Conservation (phyloP, 2,888 invertebrate species). For the Synergus laeviventris region DNA sequence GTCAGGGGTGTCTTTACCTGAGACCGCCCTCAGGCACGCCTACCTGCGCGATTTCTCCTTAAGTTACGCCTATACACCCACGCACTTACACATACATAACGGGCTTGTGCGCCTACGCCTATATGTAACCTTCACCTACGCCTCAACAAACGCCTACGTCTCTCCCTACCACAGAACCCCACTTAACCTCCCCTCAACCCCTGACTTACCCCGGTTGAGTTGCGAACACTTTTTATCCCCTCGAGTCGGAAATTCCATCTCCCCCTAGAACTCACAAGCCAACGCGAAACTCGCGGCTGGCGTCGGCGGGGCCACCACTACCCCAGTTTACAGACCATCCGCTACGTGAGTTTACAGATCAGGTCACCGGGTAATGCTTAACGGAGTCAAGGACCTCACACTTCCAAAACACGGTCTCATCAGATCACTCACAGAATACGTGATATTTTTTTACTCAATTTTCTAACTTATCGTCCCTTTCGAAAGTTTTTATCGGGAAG, state of each 20-base stretch:
- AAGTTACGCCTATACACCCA: constrained; percentile 72
- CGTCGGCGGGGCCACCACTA: constrained; percentile 66
- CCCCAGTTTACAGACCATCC: constrained; percentile 69
- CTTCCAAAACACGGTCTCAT: not conserved
- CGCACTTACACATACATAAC: constrained; percentile 50
- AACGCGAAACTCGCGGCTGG: constrained; percentile 40
- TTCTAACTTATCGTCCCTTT: too few relatives aligned
- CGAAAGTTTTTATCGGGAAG: too few relatives aligned
- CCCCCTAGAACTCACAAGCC: constrained; percentile 43
- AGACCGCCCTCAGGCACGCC: constrained; percentile 75
- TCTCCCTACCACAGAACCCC: constrained; percentile 24
- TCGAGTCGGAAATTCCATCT: constrained; percentile 42
- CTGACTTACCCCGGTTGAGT: constrained; percentile 45
- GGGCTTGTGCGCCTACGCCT: constrained; percentile 62
- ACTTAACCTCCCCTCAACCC: constrained; percentile 32
- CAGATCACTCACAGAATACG: not conserved
- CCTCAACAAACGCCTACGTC: constrained; percentile 47
- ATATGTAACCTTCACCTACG: constrained; percentile 55
- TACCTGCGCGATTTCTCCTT: constrained; percentile 70
- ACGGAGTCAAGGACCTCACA: constrained; percentile 1
- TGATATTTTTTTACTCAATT: too few relatives aligned
- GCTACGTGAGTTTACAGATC: constrained; percentile 64
- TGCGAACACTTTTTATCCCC: constrained; percentile 45
- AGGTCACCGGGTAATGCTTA: constrained; percentile 70
- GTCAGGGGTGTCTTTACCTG: constrained; percentile 67